Base-by-base conservation (phyloP, 2,888 invertebrate genomes). In the Lithophane leautieri region DNA sequence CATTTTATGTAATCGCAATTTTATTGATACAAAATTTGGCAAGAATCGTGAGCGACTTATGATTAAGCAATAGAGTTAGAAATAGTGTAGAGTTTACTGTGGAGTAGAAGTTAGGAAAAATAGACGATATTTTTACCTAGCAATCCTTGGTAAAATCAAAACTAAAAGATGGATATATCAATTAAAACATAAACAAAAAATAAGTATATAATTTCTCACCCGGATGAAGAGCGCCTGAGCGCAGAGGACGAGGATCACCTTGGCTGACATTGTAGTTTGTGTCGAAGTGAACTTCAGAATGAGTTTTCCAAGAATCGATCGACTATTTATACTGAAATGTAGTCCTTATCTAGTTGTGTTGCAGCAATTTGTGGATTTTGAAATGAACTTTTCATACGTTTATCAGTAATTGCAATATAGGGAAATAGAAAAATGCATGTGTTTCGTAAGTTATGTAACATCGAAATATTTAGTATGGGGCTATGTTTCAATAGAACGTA, bases 221-320 rank as follows among this genome's bases (percentile, higher is more conserved):
- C 73, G 52, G 50, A 80, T 25, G 50, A 61, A 60, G 52, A 74
- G 66, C 68, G 69, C 74, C 67, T 67, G 75, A 56, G 52, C 70
- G 69, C 71, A 61, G 44, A 68, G 44, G 22, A 73, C 70, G 54
- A 69, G 60, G 70, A 70, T 66, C 34, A 68, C 58, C 47, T 74
- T 75, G 50, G 66, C 44, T 66, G 66, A 65, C 70, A 54, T 67
- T 66, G 50, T 34, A n/a, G 16, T 52, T 52, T 6, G n/a, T 34
- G 6, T 34, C 6, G 34, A 67, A 50, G 22, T 67, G 6, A n/a
- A 67, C 11, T 50, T 67, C 2, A 50, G n/a, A 67, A 50, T 67
- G 50, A n/a, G 6, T 34, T 34, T 52, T 34, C 1, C 9, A 67
- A 67, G 16, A 50, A 34, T 34, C 6, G 6, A 7, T 16, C 34